Conservation (phyloP, 1,140 invertebrate genomes). For the Drosophila mojavensis region DNA sequence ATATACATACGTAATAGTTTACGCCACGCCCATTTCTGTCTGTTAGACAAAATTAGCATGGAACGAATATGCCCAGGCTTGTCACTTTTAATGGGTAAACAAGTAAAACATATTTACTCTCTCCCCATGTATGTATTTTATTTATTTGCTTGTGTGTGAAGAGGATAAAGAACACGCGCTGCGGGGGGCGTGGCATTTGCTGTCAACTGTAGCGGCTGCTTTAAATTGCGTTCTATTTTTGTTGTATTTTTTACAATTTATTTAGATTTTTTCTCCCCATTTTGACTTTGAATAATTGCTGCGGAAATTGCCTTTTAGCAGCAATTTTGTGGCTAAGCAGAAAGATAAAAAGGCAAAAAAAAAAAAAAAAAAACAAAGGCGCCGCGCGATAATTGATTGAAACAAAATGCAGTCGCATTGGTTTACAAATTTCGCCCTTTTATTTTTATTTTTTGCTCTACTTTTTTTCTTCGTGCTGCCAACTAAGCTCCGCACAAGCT, state of each 20-base stretch:
- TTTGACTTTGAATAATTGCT: conserved; percentile 69
- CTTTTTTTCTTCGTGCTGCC: conserved; percentile 15
- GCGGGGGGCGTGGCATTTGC: conserved; percentile 24
- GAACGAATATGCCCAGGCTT: too few species aligned
- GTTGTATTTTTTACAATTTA: conserved; percentile 44
- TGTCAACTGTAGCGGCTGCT: conserved; percentile 45
- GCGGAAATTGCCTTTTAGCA: conserved; percentile 75
- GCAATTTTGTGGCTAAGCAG: conserved; percentile 60
- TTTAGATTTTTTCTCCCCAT: conserved; percentile 22
- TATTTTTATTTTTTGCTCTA: background rate
- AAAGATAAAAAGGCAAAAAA: conserved; percentile 4
- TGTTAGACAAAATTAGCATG: too few species aligned
- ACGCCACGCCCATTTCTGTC: too few species aligned
- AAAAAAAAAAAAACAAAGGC: conserved; percentile 5
- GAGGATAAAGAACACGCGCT: conserved; percentile 28
- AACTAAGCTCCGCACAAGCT: conserved; percentile 22
- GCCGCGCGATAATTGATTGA: conserved; percentile 68
- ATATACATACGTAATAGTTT: too few species aligned
- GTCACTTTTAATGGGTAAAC: too few species aligned
- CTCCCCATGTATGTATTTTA: background rate
- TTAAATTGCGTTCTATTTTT: conserved; percentile 60
- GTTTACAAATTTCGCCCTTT: conserved; percentile 24
- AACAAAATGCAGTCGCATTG: conserved; percentile 52
- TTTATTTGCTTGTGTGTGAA: conserved; percentile 18
- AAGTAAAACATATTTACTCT: too few species aligned